Percentiles rank a stretch among this genome's conserved stretches.
phyloP scores from a whole-genome alignment of 1,140 invertebrate genomes.

The Drosophila bocki region DNA sequence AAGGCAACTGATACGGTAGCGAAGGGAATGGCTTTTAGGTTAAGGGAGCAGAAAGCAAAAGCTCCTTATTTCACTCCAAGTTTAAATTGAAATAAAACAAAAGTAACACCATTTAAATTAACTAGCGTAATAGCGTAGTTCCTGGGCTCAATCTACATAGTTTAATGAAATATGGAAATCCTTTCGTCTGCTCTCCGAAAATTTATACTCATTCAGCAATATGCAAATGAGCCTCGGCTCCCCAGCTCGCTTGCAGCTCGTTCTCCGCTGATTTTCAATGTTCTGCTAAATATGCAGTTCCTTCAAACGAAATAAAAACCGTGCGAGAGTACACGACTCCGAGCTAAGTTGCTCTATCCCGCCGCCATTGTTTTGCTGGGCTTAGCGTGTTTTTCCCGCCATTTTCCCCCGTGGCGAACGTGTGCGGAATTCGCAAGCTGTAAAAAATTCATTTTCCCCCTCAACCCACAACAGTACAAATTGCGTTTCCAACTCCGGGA shows the following conservation, averaged over 20 bases:
- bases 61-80: no score
- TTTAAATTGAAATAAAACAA: background rate
- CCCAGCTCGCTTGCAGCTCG: constrained; percentile 8
- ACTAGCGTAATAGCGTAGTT: background rate
- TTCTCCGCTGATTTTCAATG: constrained; percentile 22
- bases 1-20: background rate
- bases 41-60: no score
- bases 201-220: constrained; percentile 36
- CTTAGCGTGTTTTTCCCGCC: constrained; percentile 14
- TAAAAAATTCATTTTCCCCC: constrained; percentile 29
- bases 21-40: background rate
- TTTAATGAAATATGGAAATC: constrained; percentile 29
- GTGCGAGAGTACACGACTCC: constrained; percentile 12
- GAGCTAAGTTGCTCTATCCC: constrained; percentile 22
- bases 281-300: constrained; percentile 50
- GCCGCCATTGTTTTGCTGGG: constrained; percentile 15
- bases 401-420: constrained; percentile 23
- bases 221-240: constrained; percentile 49
- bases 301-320: constrained; percentile 65
- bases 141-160: constrained; percentile 11
- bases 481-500: constrained; percentile 11
- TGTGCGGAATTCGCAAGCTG: constrained; percentile 42
- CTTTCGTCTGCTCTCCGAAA: constrained; percentile 19
- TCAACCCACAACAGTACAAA: constrained; percentile 4
- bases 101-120: constrained; percentile 2